Evolutionary conservation across 2,888 invertebrate species (phyloP).

Genomic region (Ectemnius cavifrons): DNA sequence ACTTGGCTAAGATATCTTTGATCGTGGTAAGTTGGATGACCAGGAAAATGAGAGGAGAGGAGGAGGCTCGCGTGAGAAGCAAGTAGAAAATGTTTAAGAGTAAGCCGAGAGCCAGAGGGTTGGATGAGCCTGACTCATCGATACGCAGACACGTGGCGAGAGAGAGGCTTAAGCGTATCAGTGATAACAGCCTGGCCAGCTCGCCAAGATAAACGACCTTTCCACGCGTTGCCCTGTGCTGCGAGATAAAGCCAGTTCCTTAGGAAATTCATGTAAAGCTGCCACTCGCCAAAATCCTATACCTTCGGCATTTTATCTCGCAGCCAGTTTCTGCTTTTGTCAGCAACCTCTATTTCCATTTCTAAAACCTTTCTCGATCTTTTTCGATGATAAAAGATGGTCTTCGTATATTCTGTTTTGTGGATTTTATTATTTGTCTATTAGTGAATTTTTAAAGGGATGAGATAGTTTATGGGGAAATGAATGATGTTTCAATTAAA

Average conservation of each 20-base stretch:
- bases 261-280: conserved; percentile 12
- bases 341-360: not conserved
- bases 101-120: conserved; percentile 10
- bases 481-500: too few species aligned
- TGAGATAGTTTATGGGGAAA: too few species aligned
- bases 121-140: conserved; percentile 43
- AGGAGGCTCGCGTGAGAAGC: not conserved
- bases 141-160: conserved; percentile 35
- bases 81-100: not conserved
- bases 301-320: not conserved
- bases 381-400: too few species aligned
- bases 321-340: not conserved
- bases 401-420: too few species aligned
- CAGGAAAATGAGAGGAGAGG: too few species aligned
- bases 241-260: conserved; percentile 31
- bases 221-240: conserved; percentile 38
- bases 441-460: too few species aligned
- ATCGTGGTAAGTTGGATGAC: too few species aligned
- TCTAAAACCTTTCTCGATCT: too few species aligned
- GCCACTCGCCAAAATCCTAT: not conserved
- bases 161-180: conserved; percentile 36
- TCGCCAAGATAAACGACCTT: conserved; percentile 40
- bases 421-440: too few species aligned
- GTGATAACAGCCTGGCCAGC: conserved; percentile 37
- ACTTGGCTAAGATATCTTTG: too few species aligned